A percentile compares a stretch with the other conserved stretches of the same genome.
These are phyloP conservation scores for Steinernema hermaphroditum DNA, from an alignment of 2,888 invertebrate species.

Conservation along the genomic window DNA sequence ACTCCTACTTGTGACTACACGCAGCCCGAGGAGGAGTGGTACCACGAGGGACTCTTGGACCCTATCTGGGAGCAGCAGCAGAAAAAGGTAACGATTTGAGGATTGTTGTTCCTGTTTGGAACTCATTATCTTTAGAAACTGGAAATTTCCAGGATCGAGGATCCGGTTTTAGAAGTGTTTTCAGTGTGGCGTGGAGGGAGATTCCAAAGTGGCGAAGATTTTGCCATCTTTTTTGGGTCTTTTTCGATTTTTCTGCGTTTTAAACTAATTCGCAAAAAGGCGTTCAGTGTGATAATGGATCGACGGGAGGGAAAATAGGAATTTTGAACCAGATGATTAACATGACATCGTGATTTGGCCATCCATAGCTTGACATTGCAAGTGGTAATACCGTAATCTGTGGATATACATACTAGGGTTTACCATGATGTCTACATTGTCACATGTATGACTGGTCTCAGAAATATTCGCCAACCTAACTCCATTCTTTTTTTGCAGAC, in stretches of 20 bases:
- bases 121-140: neutral
- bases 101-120: neutral
- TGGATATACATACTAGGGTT: too few species aligned
- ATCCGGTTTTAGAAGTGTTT: neutral
- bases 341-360: too few species aligned
- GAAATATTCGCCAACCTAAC: neutral
- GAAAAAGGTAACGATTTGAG: constrained; percentile 80
- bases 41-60: constrained; percentile 96
- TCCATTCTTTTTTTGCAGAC: constrained; percentile 76
- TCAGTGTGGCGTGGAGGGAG: neutral
- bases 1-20: constrained; percentile 53
- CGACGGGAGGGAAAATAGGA: too few species aligned
- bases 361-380: too few species aligned
- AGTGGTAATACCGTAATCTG: too few species aligned
- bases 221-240: too few species aligned
- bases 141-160: neutral
- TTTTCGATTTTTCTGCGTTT: too few species aligned
- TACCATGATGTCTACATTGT: too few species aligned
- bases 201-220: too few species aligned
- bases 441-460: neutral
- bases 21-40: constrained; percentile 91
- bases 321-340: too few species aligned
- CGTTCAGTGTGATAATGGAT: too few species aligned
- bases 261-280: too few species aligned
- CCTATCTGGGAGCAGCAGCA: constrained; percentile 99